These are phyloP conservation scores for Ormyrus labotus DNA, from an alignment of 2,888 invertebrate species.

Conservation along the genomic window DNA sequence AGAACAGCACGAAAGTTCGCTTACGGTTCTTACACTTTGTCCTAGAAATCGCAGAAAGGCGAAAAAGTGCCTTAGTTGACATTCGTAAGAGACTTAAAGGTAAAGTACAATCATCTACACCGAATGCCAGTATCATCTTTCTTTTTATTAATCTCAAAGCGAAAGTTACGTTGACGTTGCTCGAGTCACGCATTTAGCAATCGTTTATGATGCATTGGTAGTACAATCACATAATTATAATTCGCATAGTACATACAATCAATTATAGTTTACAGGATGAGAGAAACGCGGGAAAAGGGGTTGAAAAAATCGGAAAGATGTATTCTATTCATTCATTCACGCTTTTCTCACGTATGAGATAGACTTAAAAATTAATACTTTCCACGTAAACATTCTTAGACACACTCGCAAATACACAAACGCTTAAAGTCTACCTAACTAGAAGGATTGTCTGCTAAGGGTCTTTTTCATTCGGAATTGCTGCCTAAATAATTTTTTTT, in stretches of 20 bases:
- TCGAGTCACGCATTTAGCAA: neutral
- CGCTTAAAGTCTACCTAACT: conserved; percentile 65
- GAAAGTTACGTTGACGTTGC: conserved; percentile 29
- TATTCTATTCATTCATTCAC: conserved; percentile 32
- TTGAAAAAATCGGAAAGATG: conserved; percentile 53
- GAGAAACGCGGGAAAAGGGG: conserved; percentile 52
- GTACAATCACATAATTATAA: conserved; percentile 56
- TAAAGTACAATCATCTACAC: conserved; percentile 55
- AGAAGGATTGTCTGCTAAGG: conserved; percentile 69
- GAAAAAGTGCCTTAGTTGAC: conserved; percentile 44
- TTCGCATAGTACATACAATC: conserved; percentile 54
- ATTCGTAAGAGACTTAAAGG: conserved; percentile 50
- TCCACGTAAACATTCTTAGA: conserved; percentile 62
- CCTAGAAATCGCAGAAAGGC: conserved; percentile 41
- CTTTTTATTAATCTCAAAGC: conserved; percentile 39
- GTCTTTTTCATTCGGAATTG: conserved; percentile 64
- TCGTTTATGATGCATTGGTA: neutral
- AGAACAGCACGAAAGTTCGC: conserved; percentile 54
- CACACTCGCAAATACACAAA: conserved; percentile 61
- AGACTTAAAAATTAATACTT: conserved; percentile 71
- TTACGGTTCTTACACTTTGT: conserved; percentile 19
- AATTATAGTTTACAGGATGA: conserved; percentile 44
- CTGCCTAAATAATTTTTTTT: neutral
- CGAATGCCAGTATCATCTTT: conserved; percentile 35
- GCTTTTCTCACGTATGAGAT: conserved; percentile 7